phyloP scores from a whole-genome alignment of 2,888 invertebrate species.

The Rhorus exstirpatorius region DNA sequence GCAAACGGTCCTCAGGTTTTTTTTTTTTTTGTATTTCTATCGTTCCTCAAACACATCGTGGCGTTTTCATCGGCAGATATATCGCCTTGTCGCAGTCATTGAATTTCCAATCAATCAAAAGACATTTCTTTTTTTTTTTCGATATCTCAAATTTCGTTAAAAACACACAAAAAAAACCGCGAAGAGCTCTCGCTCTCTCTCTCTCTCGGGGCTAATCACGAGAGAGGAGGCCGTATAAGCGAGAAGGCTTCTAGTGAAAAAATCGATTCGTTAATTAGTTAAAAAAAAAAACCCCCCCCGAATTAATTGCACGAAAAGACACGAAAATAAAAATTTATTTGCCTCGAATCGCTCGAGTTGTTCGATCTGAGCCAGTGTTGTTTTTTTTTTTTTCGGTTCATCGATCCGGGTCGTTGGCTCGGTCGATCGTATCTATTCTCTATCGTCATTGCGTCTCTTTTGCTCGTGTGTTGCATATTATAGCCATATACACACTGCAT shows the following conservation, averaged over 20 bases:
- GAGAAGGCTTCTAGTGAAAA: conserved; percentile 6
- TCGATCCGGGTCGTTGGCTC: conserved; percentile 36
- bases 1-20: conserved; percentile 25
- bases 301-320: no score
- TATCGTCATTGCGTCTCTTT: conserved; percentile 4
- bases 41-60: background rate
- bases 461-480: conserved; percentile 1
- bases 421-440: conserved; percentile 8
- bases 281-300: no score
- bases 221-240: conserved; percentile 17
- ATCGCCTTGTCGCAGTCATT: conserved; percentile 63
- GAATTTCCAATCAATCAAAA: background rate
- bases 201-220: background rate
- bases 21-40: conserved; percentile 13
- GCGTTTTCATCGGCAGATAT: background rate
- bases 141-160: background rate
- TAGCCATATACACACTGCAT: no score
- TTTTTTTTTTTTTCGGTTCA: conserved; percentile 22
- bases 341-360: background rate
- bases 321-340: background rate
- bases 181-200: conserved; percentile 27
- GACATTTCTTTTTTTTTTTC: conserved; percentile 7
- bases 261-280: no score
- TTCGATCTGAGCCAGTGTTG: background rate
- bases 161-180: background rate